These are phyloP conservation scores for Caradrina kadenii DNA, from an alignment of 2,888 invertebrate genomes.

Conservation along the genomic window DNA sequence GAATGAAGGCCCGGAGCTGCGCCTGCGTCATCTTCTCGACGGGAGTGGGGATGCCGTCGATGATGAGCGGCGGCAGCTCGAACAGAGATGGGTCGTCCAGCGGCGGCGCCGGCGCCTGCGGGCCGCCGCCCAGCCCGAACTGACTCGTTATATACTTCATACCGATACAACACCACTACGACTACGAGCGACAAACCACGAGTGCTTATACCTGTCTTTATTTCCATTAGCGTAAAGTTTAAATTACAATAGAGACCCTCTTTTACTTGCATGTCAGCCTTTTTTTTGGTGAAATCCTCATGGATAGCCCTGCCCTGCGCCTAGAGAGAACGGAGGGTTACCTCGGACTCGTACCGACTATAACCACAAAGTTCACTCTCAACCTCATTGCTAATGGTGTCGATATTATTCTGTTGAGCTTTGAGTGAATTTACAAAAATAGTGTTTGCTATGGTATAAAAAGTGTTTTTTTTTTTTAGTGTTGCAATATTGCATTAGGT, in stretches of 20 bases:
- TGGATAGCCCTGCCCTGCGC: too few species aligned
- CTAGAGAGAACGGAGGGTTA: too few species aligned
- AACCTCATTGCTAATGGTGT: too few species aligned
- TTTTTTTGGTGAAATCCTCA: too few species aligned
- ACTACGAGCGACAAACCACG: not conserved
- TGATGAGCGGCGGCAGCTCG: slow-evolving; percentile 98
- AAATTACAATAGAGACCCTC: not conserved
- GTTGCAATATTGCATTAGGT: too few species aligned
- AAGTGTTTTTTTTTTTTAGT: too few species aligned
- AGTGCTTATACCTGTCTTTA: not conserved
- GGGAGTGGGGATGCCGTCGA: slow-evolving; percentile 99
- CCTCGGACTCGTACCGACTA: too few species aligned
- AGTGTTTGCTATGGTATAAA: too few species aligned
- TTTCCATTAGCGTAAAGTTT: not conserved
- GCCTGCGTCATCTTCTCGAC: slow-evolving; percentile 99
- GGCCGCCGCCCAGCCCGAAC: slow-evolving; percentile 87
- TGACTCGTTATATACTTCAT: slow-evolving; percentile 75
- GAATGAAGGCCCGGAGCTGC: slow-evolving; percentile 98
- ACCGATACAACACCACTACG: slow-evolving; percentile 9
- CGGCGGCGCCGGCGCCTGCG: slow-evolving; percentile 87
- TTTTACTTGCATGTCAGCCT: too few species aligned
- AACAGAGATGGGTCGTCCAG: slow-evolving; percentile 98
- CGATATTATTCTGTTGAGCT: too few species aligned
- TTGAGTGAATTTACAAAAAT: too few species aligned
- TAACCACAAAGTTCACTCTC: too few species aligned